Percentiles rank a stretch among this genome's conserved stretches.
phyloP scores from a whole-genome alignment of 2,888 invertebrate species.

The Cybosia mesomella region DNA sequence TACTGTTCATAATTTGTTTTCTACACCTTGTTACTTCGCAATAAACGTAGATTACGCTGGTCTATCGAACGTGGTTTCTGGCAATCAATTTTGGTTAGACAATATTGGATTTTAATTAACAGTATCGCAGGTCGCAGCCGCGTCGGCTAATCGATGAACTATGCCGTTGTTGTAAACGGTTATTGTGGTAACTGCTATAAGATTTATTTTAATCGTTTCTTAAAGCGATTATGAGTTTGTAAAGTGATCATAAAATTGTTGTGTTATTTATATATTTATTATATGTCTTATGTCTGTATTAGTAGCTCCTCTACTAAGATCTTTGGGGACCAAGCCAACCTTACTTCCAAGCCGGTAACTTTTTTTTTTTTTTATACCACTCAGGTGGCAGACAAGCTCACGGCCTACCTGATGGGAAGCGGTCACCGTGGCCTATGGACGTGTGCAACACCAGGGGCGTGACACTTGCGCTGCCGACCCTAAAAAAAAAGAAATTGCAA shows the following conservation, averaged over 20 bases:
- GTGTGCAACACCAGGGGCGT: too few relatives aligned
- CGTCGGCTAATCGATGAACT: slow-evolving; percentile 69
- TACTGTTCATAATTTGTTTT: slow-evolving; percentile 46
- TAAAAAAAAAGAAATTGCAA: too few relatives aligned
- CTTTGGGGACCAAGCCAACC: too few relatives aligned
- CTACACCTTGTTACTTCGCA: slow-evolving; percentile 46
- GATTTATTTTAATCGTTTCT: slow-evolving; percentile 56
- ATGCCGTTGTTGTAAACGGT: slow-evolving; percentile 64
- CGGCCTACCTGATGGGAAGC: too few relatives aligned
- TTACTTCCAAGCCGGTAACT: too few relatives aligned
- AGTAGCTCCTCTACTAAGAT: not conserved
- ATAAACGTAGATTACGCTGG: slow-evolving; percentile 57
- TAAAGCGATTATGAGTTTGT: slow-evolving; percentile 35
- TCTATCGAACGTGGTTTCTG: slow-evolving; percentile 64
- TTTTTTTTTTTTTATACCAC: too few relatives aligned
- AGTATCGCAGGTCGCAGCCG: slow-evolving; percentile 72
- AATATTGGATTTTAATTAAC: slow-evolving; percentile 87
- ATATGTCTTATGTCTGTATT: too few relatives aligned
- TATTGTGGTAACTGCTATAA: slow-evolving; percentile 62
- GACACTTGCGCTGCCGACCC: too few relatives aligned
- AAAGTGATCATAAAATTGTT: not conserved
- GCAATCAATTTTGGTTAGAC: slow-evolving; percentile 86
- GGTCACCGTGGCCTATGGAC: too few relatives aligned
- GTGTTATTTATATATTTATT: not conserved
- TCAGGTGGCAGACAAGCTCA: too few relatives aligned